Evolutionary conservation across 2,888 invertebrate genomes (phyloP).

Genomic region (Byasa hedistus): DNA sequence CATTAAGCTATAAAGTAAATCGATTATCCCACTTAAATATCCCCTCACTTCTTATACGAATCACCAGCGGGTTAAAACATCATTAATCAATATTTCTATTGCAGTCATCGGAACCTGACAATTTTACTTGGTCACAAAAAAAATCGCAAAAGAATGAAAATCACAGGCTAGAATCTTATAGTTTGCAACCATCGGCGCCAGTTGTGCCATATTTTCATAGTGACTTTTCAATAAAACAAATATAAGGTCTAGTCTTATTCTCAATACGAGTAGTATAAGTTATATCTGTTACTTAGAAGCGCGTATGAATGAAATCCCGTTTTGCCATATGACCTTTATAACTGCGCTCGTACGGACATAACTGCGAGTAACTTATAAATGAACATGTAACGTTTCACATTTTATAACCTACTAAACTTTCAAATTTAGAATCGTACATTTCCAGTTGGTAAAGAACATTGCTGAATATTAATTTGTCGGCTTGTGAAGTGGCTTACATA

Average conservation of each 20-base stretch:
- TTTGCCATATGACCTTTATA: constrained; percentile 8
- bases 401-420: background rate
- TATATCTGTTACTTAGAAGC: constrained; percentile 6
- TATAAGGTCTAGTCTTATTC: background rate
- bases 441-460: constrained; percentile 4
- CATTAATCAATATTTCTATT: constrained; percentile 4
- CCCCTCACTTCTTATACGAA: constrained; percentile 33
- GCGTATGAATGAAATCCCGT: constrained; percentile 23
- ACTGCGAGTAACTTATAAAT: background rate
- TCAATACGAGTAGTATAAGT: background rate
- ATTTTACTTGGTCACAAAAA: constrained; percentile 32
- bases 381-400: constrained; percentile 1
- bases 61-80: constrained; percentile 17
- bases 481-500: constrained; percentile 42
- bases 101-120: constrained; percentile 4
- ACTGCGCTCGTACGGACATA: background rate
- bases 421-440: background rate
- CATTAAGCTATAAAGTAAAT: constrained; percentile 43
- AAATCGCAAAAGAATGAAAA: constrained; percentile 14
- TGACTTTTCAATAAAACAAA: constrained; percentile 12
- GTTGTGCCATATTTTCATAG: background rate
- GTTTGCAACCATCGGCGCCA: constrained; percentile 11
- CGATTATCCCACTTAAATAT: constrained; percentile 37
- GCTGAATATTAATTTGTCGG: constrained; percentile 15
- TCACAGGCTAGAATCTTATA: constrained; percentile 23